Evolutionary conservation across 2,888 invertebrate species (phyloP), one percentile per base, ranked within the genome.

Genomic region (Aplocera efformata): DNA sequence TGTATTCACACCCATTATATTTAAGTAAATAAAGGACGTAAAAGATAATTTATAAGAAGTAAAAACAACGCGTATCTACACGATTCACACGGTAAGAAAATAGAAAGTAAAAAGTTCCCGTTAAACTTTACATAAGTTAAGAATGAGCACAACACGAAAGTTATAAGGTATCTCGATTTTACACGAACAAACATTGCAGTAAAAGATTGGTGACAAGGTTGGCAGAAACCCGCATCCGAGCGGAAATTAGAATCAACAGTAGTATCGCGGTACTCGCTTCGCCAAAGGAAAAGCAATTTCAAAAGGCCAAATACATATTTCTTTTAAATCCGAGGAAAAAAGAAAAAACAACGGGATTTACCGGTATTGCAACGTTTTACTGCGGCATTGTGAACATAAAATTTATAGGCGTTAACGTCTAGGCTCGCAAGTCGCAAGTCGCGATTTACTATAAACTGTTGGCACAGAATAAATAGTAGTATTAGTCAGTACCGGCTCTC

Each of bases 391-490:
- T 74, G 73, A 79, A 73, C 73, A 74, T 82, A 78, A 82, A 84
- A 75, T 82, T 82, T 82, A 84, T 81, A 75, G 77, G 67, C 76
- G 72, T 75, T 82, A 80, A 80, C 79, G 75, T 79, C 73, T 76
- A 44, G 39, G 44, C 70, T 74, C 69, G 68, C 45, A 32, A 69
- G 69, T 63, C 67, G 76, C 76, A 72, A 78, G 31, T 30, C 67
- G 74, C 69, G 68, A 67, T 70, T 62, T 66, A 76, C 76, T 72
- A 77, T 85, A 83, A 84, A 81, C 78, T 73, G 77, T 73, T n/a
- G 26, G 37, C 30, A 20, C 24, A 42, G 48, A 44, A 42, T 48
- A 51, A 53, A 52, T 58, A n/a, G n/a, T n/a, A n/a, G n/a, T n/a
- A n/a, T n/a, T n/a, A n/a, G n/a, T n/a, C n/a, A n/a, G n/a, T n/a